Percentiles rank a stretch among this genome's conserved stretches.
These are phyloP conservation scores for Paralichthys olivaceus DNA, from an alignment of 2,113 vertebrate species.

Conservation along the genomic window DNA sequence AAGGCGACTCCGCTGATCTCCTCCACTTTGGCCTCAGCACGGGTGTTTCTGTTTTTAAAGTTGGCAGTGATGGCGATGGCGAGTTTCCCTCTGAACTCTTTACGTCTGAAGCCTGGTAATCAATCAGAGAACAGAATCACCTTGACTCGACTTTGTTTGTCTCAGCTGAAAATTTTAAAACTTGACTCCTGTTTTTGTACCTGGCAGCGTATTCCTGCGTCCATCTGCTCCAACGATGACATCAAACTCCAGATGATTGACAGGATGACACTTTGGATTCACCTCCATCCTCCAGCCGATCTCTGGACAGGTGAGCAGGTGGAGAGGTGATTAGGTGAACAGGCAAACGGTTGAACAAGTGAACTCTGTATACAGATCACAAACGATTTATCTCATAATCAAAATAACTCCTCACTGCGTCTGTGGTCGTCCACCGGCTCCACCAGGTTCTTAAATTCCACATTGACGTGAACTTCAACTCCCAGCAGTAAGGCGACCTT, in stretches of 20 bases:
- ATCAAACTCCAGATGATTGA: constrained; percentile 92
- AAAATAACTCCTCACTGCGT: constrained; percentile 81
- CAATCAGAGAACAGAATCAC: background rate
- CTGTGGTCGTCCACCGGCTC: constrained; percentile 90
- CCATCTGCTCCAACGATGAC: constrained; percentile 95
- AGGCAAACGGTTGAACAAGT: background rate
- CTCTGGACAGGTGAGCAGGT: constrained; percentile 72
- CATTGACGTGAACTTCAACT: constrained; percentile 94
- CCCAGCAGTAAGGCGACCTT: constrained; percentile 95
- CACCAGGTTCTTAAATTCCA: constrained; percentile 91
- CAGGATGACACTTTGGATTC: constrained; percentile 88
- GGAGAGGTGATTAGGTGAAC: background rate
- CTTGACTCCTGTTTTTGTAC: constrained; percentile 70
- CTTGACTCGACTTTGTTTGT: no score
- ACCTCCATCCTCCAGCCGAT: constrained; percentile 93
- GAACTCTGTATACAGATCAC: background rate
- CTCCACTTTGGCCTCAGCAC: constrained; percentile 96
- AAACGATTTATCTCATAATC: no score
- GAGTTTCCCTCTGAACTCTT: constrained; percentile 95
- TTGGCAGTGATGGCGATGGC: constrained; percentile 98
- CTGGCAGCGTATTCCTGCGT: constrained; percentile 94
- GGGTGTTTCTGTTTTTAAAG: constrained; percentile 95
- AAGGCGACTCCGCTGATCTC: constrained; percentile 98
- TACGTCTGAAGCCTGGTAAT: constrained; percentile 88
- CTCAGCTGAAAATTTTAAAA: no score